A percentile compares a stretch with the other conserved stretches of the same genome.
These are phyloP conservation scores for Axinella damicornis DNA, from an alignment of 37 sponge, comb jelly and placozoan genomes.

Conservation along the genomic window DNA sequence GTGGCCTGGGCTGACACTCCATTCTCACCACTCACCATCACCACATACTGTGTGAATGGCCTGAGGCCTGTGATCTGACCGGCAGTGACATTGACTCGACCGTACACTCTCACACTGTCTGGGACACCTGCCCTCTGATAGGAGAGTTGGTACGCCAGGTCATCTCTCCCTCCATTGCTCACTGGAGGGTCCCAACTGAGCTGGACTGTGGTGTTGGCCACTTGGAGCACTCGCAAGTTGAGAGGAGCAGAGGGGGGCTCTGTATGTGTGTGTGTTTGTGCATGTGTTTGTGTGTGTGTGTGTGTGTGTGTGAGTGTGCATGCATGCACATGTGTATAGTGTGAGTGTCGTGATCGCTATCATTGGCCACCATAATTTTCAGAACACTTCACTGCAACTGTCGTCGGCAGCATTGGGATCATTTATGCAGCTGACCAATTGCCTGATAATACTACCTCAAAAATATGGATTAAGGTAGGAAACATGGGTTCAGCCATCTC, in stretches of 20 bases:
- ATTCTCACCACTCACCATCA: constrained; percentile 9
- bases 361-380: too few relatives aligned
- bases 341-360: too few relatives aligned
- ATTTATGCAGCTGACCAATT: too few relatives aligned
- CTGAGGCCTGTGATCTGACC: constrained; percentile 2
- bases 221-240: too few relatives aligned
- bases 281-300: constrained; percentile 19
- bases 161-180: neutral
- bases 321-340: too few relatives aligned
- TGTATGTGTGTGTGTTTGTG: constrained; percentile 34
- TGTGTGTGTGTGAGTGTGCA: constrained; percentile 47
- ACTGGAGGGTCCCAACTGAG: neutral
- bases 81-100: too few relatives aligned
- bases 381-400: too few relatives aligned
- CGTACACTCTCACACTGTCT: too few relatives aligned
- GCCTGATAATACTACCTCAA: too few relatives aligned
- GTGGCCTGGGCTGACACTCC: constrained; percentile 40
- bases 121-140: constrained; percentile 4
- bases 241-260: too few relatives aligned
- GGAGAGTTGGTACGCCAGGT: neutral
- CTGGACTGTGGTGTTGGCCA: constrained; percentile 6
- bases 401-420: neutral
- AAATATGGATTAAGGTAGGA: too few relatives aligned
- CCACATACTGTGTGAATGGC: neutral
- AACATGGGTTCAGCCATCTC: too few relatives aligned